Conservation (phyloP, 2,888 invertebrate species). For the Microctonus brassicae region DNA sequence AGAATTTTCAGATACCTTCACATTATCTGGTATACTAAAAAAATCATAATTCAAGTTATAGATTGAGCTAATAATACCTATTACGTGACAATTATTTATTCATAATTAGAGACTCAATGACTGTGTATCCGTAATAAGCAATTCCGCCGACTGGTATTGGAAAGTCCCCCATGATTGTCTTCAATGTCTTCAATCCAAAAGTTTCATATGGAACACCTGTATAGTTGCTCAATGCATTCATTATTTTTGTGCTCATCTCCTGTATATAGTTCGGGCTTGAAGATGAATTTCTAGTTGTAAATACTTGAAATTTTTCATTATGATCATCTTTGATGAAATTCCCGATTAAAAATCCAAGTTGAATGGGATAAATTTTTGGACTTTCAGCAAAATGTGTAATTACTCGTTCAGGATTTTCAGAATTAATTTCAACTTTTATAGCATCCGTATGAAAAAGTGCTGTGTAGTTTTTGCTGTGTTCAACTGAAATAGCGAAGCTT, state of each 20-base stretch:
- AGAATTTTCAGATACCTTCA: constrained; percentile 31
- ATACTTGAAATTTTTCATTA: constrained; percentile 10
- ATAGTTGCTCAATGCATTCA: neutral
- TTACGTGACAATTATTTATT: no score
- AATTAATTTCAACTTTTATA: accelerated
- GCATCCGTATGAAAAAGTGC: constrained; percentile 64
- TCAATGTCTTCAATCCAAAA: neutral
- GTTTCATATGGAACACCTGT: constrained; percentile 55
- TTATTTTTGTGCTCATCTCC: neutral
- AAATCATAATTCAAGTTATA: neutral
- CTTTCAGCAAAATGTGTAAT: constrained; percentile 48
- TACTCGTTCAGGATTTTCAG: constrained; percentile 8
- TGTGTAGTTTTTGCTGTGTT: constrained; percentile 69
- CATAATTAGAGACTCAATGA: no score
- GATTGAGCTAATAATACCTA: neutral
- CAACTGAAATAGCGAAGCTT: constrained; percentile 76
- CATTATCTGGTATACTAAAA: constrained; percentile 50
- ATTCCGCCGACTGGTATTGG: constrained; percentile 68
- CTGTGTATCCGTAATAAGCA: no score
- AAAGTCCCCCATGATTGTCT: neutral
- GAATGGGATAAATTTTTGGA: constrained; percentile 71
- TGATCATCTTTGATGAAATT: constrained; percentile 64
- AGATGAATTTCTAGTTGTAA: neutral
- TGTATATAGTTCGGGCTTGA: neutral
- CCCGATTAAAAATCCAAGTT: constrained; percentile 75